Conservation (phyloP, 1,140 invertebrate genomes). For the Drosophila bifasciata region DNA sequence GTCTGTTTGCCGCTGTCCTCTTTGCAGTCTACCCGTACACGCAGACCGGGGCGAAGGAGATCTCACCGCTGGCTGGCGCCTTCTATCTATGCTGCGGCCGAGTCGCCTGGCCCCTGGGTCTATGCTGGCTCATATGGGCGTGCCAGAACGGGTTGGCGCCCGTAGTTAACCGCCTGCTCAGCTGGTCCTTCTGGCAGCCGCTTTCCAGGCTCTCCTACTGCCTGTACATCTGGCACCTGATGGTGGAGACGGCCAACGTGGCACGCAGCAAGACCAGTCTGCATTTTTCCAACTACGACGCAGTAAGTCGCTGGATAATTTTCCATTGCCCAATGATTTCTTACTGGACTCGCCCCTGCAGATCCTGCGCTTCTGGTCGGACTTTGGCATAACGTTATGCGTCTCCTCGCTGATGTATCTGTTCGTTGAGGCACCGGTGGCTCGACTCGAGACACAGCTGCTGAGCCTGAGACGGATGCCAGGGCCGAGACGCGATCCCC, state of each 20-base stretch:
- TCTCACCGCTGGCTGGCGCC: constrained; percentile 84
- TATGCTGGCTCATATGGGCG: constrained; percentile 90
- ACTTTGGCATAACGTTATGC: constrained; percentile 68
- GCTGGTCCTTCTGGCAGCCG: constrained; percentile 85
- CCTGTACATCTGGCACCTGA: constrained; percentile 85
- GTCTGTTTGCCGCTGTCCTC: constrained; percentile 56
- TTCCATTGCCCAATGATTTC: neutral
- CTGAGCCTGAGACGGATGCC: neutral
- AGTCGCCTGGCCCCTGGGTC: constrained; percentile 86
- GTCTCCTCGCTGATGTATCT: constrained; percentile 61
- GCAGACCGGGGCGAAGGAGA: constrained; percentile 49
- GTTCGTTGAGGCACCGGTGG: constrained; percentile 61
- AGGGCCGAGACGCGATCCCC: neutral
- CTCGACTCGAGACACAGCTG: constrained; percentile 49
- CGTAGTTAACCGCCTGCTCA: constrained; percentile 84
- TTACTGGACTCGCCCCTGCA: neutral
- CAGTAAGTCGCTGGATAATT: constrained; percentile 40
- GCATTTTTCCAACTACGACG: constrained; percentile 78
- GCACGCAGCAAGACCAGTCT: constrained; percentile 58
- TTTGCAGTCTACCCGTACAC: constrained; percentile 79
- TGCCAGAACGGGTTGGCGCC: constrained; percentile 88
- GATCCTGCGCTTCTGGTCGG: constrained; percentile 69
- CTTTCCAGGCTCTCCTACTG: constrained; percentile 85
- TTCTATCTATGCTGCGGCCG: constrained; percentile 88
- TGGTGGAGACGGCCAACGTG: constrained; percentile 64